Conservation (phyloP, 2,888 invertebrate species). For the Eutolmus rufibarbis region DNA sequence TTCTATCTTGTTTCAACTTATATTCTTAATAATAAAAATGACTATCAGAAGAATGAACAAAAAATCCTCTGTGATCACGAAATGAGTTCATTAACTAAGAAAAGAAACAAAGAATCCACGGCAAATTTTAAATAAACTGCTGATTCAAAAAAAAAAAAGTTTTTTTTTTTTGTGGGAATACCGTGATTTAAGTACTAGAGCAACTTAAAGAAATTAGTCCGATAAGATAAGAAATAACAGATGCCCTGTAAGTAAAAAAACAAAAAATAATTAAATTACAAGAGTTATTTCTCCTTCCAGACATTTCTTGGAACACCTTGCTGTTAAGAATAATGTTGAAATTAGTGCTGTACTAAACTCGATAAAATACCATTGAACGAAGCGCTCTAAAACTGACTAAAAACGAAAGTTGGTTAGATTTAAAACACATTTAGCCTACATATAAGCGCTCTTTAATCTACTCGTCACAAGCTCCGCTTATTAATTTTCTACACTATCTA, state of each 20-base stretch:
- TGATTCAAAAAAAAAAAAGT: background rate
- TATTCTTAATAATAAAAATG: background rate
- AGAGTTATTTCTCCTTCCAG: background rate
- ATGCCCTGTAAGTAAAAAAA: background rate
- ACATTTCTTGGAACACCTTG: background rate
- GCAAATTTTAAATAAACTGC: background rate
- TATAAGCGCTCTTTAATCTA: background rate
- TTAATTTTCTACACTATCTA: slow-evolving; percentile 10
- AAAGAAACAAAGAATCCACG: background rate
- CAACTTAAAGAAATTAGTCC: background rate
- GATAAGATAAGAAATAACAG: background rate
- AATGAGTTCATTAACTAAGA: background rate
- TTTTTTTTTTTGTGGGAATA: background rate
- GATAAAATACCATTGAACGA: background rate
- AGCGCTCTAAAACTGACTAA: background rate
- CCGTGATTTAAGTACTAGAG: background rate
- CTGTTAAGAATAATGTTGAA: background rate
- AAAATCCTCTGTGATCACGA: background rate
- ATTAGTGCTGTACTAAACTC: background rate
- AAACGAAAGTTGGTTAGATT: background rate
- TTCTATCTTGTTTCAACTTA: background rate
- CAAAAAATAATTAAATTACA: background rate
- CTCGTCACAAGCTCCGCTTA: background rate
- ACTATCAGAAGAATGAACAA: background rate
- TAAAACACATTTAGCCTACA: background rate